Evolutionary conservation across 1,140 invertebrate species (phyloP).

Genomic region (Littorina saxatilis): DNA sequence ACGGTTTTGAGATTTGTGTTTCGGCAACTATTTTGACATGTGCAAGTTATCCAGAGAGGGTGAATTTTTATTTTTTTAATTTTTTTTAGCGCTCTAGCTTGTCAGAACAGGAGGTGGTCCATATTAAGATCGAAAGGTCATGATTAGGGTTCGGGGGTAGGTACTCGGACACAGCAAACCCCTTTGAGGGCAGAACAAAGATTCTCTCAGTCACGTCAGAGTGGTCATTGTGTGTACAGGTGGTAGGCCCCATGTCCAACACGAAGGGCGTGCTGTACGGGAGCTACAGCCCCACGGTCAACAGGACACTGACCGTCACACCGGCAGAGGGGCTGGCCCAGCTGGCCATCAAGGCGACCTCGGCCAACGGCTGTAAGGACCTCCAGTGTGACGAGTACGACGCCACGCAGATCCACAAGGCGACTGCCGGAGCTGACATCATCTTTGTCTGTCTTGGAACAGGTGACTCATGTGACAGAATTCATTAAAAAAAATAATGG

Average conservation of each 20-base stretch:
- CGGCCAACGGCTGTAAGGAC: constrained; percentile 58
- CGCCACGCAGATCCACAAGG: constrained; percentile 38
- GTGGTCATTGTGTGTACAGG: constrained; percentile 37
- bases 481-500: neutral
- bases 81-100: too few relatives aligned
- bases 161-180: too few relatives aligned
- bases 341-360: constrained; percentile 43
- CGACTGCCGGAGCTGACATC: constrained; percentile 50
- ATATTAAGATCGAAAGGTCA: too few relatives aligned
- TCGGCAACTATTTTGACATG: too few relatives aligned
- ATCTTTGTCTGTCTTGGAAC: constrained; percentile 68
- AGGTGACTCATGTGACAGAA: constrained; percentile 50
- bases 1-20: too few relatives aligned
- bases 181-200: too few relatives aligned
- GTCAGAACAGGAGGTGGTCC: too few relatives aligned
- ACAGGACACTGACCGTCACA: constrained; percentile 50
- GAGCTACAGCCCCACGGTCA: constrained; percentile 52
- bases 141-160: too few relatives aligned
- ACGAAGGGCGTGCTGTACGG: constrained; percentile 60
- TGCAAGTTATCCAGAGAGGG: too few relatives aligned
- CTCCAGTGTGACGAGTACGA: constrained; percentile 58
- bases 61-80: too few relatives aligned
- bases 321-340: constrained; percentile 50
- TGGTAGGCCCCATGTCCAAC: constrained; percentile 69
- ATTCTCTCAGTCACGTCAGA: too few relatives aligned